Base-by-base conservation (phyloP, 2,113 vertebrate genomes). In the Triplophysa siluroides region DNA sequence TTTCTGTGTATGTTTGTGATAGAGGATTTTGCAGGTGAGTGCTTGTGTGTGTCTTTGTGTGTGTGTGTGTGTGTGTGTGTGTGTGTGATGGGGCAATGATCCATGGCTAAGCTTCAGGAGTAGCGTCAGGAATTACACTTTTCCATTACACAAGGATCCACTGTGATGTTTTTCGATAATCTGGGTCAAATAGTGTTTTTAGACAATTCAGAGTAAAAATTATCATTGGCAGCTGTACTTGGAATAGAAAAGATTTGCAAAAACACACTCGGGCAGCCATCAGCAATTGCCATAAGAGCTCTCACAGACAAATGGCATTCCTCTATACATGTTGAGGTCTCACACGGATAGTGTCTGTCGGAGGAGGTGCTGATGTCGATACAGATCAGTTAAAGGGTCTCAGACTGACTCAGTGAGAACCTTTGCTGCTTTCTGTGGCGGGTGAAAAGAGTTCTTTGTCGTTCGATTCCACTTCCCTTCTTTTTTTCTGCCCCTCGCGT, bases 391-490 rank as follows among this genome's bases (percentile, higher is more conserved):
- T 77, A 65, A 65, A 65, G 74, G 62, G 74, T 65, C 45, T 77
- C 62, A 24, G n/a, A 21, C 61, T 54, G 61, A 65, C 74, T 77
- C 74, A 77, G 24, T 77, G 74, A 45, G 74, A 77, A 77, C 24
- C 61, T 77, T 77, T 77, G 54, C 78, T 54, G 43, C 43, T 54
- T 43, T 52, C 60, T 65, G 13, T n/a, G 1, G 26, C 47, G 52
- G 26, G 19, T 80, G 69, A 65, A 71, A 80, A 79, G 78, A 73
- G 60, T 58, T 80, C 68, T 80, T 80, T 77, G 74, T 77, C 62
- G 61, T 61, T 79, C 26, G 43, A 38, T 38, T 65, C 56, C 69
- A 73, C 78, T 73, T 73, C 69, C 78, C 70, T 50, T 45, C 65
- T 9, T 21, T 21, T 16, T 77, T 65, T 77, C 14, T 33, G 18